phyloP scores from a whole-genome alignment of 2,888 invertebrate genomes.

The Therioaphis trifolii region DNA sequence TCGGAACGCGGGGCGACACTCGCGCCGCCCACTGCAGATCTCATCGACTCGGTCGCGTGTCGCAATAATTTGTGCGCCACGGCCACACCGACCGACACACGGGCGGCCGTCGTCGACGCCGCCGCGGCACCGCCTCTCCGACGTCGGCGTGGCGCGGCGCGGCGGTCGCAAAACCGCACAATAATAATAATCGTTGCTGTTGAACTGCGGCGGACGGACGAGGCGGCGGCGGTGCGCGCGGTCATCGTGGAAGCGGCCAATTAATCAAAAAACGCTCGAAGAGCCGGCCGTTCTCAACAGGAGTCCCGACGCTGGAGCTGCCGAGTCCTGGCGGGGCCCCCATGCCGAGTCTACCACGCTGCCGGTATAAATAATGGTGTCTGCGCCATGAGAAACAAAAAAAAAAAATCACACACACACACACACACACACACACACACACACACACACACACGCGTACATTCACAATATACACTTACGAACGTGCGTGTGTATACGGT shows the following conservation, averaged over 20 bases:
- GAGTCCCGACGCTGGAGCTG: constrained; percentile 61
- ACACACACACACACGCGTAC: neutral
- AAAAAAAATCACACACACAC: neutral
- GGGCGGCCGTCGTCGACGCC: too few species aligned
- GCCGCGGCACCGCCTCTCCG: too few species aligned
- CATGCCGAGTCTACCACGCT: constrained; percentile 36
- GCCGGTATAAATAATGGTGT: constrained; percentile 58
- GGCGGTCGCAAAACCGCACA: neutral
- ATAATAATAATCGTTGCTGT: neutral
- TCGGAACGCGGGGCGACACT: too few species aligned
- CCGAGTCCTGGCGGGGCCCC: constrained; percentile 57
- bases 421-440: neutral
- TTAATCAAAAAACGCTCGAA: constrained; percentile 61
- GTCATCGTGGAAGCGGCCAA: constrained; percentile 50
- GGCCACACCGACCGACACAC: too few species aligned
- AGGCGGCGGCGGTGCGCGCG: constrained; percentile 17
- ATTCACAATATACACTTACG: neutral
- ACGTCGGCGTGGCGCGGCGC: too few species aligned
- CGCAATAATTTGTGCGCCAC: too few species aligned
- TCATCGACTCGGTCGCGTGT: too few species aligned
- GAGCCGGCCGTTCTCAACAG: constrained; percentile 54
- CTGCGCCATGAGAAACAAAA: constrained; percentile 59
- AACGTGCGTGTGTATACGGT: neutral
- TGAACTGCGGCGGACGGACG: neutral
- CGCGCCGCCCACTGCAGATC: too few species aligned